Percentiles rank a stretch among this genome's conserved stretches.
Evolutionary conservation across 1,140 invertebrate genomes (phyloP).

Genomic region (Oncopeltus fasciatus): DNA sequence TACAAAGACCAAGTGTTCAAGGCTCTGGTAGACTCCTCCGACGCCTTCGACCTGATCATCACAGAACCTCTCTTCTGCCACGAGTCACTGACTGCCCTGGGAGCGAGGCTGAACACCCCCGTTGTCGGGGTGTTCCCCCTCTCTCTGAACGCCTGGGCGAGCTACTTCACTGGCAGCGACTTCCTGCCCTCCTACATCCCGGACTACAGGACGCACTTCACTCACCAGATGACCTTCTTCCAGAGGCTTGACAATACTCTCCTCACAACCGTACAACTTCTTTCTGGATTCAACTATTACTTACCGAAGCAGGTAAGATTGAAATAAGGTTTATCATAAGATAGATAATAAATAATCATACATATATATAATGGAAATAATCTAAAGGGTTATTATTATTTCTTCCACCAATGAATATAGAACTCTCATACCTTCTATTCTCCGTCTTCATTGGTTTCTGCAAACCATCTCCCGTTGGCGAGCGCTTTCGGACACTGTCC

Average conservation of each 20-base stretch:
- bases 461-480: too few relatives aligned
- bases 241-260: conserved; percentile 1
- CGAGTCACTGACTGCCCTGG: neutral
- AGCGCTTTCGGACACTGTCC: too few relatives aligned
- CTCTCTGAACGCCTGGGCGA: neutral
- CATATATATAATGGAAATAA: too few relatives aligned
- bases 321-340: too few relatives aligned
- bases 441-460: too few relatives aligned
- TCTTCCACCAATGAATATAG: too few relatives aligned
- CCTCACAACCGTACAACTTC: neutral
- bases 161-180: neutral
- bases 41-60: neutral
- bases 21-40: neutral
- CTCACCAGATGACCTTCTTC: neutral
- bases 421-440: too few relatives aligned
- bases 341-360: too few relatives aligned
- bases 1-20: too few relatives aligned
- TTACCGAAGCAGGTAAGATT: conserved; percentile 11
- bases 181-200: neutral
- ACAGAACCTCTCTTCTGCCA: neutral
- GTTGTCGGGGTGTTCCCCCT: neutral
- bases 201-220: neutral
- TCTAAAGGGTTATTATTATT: too few relatives aligned
- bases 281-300: neutral
- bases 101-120: neutral